Evolutionary conservation across 92 coral and sea anemone species (phyloP).

Genomic region (Porites lobata): DNA sequence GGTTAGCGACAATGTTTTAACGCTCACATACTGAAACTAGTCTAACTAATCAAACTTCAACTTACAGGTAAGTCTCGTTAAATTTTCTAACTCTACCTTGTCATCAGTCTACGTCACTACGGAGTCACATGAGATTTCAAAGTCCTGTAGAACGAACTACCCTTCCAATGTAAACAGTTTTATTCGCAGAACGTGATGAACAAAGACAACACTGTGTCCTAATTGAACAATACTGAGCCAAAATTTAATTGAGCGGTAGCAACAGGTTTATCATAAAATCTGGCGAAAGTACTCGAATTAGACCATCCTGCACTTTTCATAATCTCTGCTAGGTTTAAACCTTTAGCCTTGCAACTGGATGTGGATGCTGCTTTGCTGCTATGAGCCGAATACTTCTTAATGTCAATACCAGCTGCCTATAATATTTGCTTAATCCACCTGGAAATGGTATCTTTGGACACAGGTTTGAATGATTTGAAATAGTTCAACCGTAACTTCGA

Average conservation of each 20-base stretch:
- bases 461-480: conserved; percentile 55
- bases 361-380: conserved; percentile 60
- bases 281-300: not conserved
- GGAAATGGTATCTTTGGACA: conserved; percentile 27
- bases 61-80: no score
- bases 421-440: conserved; percentile 36
- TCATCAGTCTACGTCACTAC: no score
- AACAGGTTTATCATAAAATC: no score
- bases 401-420: conserved; percentile 52
- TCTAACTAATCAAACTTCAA: no score
- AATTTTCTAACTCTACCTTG: no score
- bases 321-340: conserved; percentile 21
- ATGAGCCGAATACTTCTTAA: conserved; percentile 48
- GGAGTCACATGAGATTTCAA: no score
- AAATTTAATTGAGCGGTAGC: not conserved
- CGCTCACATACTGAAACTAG: no score
- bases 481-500: conserved; percentile 41
- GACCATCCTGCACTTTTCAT: conserved; percentile 59
- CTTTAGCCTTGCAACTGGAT: conserved; percentile 25
- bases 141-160: no score
- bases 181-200: no score
- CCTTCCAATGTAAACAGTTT: no score
- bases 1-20: no score
- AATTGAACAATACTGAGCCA: not conserved
- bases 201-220: not conserved